Evolutionary conservation across 2,797 vertebrate genomes (phyloP), one percentile per base, ranked within the genome.

Genomic region (Hozukius guyotensis): DNA sequence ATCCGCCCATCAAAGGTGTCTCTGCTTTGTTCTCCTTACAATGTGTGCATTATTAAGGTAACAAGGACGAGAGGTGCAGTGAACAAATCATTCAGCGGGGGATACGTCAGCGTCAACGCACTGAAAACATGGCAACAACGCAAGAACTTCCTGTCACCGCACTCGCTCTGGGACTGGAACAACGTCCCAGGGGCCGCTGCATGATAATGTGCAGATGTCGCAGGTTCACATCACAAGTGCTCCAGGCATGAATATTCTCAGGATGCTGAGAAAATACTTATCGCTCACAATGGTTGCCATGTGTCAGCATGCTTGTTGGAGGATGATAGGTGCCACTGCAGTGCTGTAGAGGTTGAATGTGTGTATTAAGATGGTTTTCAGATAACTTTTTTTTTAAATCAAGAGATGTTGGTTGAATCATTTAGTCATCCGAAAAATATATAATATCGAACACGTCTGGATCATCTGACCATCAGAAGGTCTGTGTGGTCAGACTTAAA

Each of bases 161-260:
- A 56, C 27, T 27, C 3, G 2, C 16, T 77, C 16, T 68, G 87
- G 72, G 72, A 78, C 36, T 65, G 25, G 8, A 70, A 49, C 61
- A 59, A 18, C 46, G 36, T 83, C 75, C 77, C 65, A 0, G n/a
- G 59, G 65, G 57, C 31, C 57, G 53, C 62, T 76, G 66, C 31
- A 75, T 80, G 71, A 57, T 69, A 60, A 80, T 67, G 12, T 80
- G 67, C 70, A 84, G 46, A 86, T 88, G 66, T 77, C 22, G 6
- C 59, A 80, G 72, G 59, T 82, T 76, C 77, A 85, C 57, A 64
- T 81, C 34, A 64, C 55, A 77, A 74, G 3, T 7, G 53, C 79
- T 75, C 14, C 22, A 34, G 67, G 59, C 49, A 9, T 68, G 78
- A 80, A 80, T 80, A 80, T 68, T 62, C 59, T 82, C 52, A 62